Evolutionary conservation across 2,888 invertebrate genomes (phyloP).

Genomic region (Dasypogon diadema): DNA sequence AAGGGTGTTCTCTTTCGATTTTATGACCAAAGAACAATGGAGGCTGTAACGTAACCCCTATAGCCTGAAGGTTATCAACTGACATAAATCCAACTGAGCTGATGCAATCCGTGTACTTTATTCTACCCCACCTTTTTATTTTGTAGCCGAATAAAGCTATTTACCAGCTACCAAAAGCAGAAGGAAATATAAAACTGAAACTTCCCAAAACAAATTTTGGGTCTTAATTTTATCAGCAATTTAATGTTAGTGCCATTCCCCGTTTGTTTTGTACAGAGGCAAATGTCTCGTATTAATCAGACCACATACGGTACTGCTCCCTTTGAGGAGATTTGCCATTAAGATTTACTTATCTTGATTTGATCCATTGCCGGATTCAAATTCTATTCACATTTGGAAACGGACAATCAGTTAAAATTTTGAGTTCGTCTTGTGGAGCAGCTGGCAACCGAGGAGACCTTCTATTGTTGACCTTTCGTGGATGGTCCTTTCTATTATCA

Average conservation of each 20-base stretch:
- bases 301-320: background rate
- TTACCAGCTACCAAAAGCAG: slow-evolving; percentile 2
- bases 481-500: slow-evolving; percentile 32
- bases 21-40: slow-evolving; percentile 13
- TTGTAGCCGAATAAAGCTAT: background rate
- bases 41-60: slow-evolving; percentile 3
- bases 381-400: slow-evolving; percentile 30
- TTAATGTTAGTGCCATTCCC: background rate
- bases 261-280: background rate
- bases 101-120: slow-evolving; percentile 32
- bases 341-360: slow-evolving; percentile 39
- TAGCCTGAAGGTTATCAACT: slow-evolving; percentile 21
- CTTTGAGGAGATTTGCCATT: background rate
- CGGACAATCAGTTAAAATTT: slow-evolving; percentile 38
- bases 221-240: slow-evolving; percentile 33
- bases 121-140: background rate
- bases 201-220: slow-evolving; percentile 12
- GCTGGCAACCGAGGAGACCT: background rate
- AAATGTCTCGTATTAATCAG: slow-evolving; percentile 28
- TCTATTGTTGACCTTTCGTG: slow-evolving; percentile 11
- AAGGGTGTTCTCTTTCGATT: slow-evolving; percentile 17
- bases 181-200: slow-evolving; percentile 36
- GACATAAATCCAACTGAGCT: slow-evolving; percentile 39
- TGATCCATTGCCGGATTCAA: slow-evolving; percentile 32
- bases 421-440: background rate